phyloP scores from a whole-genome alignment of 1,140 invertebrate genomes.

The Drosophila rhopaloa region DNA sequence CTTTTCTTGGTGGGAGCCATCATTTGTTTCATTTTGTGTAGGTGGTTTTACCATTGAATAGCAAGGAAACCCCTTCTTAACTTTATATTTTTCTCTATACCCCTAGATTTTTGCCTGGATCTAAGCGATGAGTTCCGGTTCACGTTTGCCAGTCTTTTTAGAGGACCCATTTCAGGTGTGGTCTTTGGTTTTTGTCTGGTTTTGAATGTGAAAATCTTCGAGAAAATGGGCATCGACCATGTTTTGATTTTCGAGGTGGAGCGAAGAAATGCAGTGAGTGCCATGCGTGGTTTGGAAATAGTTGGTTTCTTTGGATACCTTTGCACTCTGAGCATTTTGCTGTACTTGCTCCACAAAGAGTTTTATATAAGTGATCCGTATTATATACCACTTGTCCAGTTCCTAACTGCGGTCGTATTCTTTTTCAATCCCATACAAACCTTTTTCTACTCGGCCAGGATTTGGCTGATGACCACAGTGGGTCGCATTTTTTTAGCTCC shows the following conservation, averaged over 20 bases:
- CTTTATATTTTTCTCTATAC: background rate
- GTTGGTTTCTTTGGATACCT: slow-evolving; percentile 88
- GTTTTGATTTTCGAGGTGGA: slow-evolving; percentile 92
- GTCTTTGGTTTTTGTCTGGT: slow-evolving; percentile 88
- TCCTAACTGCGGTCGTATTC: slow-evolving; percentile 86
- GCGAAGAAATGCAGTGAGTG: slow-evolving; percentile 88
- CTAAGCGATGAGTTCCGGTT: background rate
- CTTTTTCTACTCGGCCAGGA: slow-evolving; percentile 81
- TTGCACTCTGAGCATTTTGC: slow-evolving; percentile 86
- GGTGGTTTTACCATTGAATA: background rate
- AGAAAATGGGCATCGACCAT: slow-evolving; percentile 91
- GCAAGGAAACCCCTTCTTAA: background rate
- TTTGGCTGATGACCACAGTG: slow-evolving; percentile 70
- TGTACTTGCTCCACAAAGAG: slow-evolving; percentile 85
- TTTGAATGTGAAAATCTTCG: slow-evolving; percentile 90
- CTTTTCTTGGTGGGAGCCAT: slow-evolving; percentile 87
- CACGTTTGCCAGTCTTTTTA: slow-evolving; percentile 85
- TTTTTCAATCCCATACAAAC: slow-evolving; percentile 88
- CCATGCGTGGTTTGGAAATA: slow-evolving; percentile 89
- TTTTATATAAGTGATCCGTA: slow-evolving; percentile 86
- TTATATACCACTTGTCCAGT: slow-evolving; percentile 86
- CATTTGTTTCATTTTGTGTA: slow-evolving; percentile 87
- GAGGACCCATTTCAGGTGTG: slow-evolving; percentile 88
- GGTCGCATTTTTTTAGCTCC: slow-evolving; percentile 91
- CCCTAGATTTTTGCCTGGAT: slow-evolving; percentile 64